A percentile compares a stretch with the other conserved stretches of the same genome.
Evolutionary conservation across 1,140 invertebrate species (phyloP).

Genomic region (Drosophila mojavensis): DNA sequence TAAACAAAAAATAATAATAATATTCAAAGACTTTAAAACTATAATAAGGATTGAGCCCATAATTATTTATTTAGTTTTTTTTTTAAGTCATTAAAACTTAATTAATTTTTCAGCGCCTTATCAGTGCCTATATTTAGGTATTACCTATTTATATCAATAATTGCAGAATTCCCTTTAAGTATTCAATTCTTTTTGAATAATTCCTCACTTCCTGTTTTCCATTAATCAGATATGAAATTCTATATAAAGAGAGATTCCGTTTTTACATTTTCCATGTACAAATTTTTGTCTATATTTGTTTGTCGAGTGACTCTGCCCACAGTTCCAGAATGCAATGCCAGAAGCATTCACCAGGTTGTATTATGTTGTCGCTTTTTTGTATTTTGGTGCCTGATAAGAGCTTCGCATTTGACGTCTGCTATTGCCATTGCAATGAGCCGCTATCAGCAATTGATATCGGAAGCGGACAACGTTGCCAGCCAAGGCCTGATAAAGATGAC

Average conservation of each 20-base stretch:
- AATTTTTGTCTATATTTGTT: not conserved
- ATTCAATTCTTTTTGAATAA: not conserved
- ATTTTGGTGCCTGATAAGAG: not conserved
- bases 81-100: not conserved
- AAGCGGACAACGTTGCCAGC: slow-evolving; percentile 44
- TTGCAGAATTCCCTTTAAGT: not conserved
- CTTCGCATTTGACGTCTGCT: slow-evolving; percentile 1
- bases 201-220: not conserved
- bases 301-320: not conserved
- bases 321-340: slow-evolving; percentile 11
- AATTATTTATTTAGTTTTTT: not conserved
- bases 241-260: too few species aligned
- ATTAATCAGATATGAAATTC: not conserved
- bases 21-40: too few species aligned
- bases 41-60: too few species aligned
- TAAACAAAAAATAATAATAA: too few species aligned
- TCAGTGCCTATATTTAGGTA: not conserved
- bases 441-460: slow-evolving; percentile 56
- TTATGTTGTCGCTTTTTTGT: too few species aligned
- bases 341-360: slow-evolving; percentile 5
- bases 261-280: not conserved
- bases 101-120: not conserved
- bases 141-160: not conserved
- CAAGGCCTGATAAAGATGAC: slow-evolving; percentile 27
- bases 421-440: slow-evolving; percentile 17